These are phyloP conservation scores for Mobula hypostoma DNA, from an alignment of 2,113 vertebrate species.

Conservation along the genomic window DNA sequence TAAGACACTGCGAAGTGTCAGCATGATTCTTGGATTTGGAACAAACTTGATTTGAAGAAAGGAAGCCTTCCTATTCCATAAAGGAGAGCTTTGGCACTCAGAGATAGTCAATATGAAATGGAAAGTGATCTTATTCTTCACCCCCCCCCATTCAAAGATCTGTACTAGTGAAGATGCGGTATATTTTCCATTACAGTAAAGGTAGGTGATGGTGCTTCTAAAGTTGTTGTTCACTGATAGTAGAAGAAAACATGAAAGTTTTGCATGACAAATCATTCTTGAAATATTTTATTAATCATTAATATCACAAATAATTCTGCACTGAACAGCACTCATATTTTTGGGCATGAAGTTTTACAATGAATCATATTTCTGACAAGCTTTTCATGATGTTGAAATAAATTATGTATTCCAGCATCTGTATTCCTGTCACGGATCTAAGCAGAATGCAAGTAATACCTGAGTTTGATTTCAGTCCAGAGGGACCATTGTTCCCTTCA, in stretches of 20 bases:
- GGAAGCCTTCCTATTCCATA: no score
- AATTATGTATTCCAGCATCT: background rate
- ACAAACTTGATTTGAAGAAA: background rate
- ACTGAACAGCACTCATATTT: background rate
- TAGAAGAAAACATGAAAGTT: background rate
- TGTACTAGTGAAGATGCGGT: background rate
- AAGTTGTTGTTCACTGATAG: background rate
- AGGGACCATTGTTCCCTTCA: background rate
- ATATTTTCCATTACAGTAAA: background rate
- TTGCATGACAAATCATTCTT: slow-evolving; percentile 12
- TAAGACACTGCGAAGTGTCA: background rate
- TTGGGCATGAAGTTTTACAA: background rate
- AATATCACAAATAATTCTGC: background rate
- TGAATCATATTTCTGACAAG: background rate
- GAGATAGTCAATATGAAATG: background rate
- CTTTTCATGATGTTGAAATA: background rate
- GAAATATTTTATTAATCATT: slow-evolving; percentile 26
- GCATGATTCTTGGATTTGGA: background rate
- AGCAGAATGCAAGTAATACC: background rate
- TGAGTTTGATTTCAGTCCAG: background rate
- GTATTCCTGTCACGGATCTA: background rate
- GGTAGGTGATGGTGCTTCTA: background rate
- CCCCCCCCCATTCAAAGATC: background rate
- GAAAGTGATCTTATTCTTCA: background rate
- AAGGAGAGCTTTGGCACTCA: background rate